Evolutionary conservation across 1,140 invertebrate genomes (phyloP).

Genomic region (Hylaeus volcanicus): DNA sequence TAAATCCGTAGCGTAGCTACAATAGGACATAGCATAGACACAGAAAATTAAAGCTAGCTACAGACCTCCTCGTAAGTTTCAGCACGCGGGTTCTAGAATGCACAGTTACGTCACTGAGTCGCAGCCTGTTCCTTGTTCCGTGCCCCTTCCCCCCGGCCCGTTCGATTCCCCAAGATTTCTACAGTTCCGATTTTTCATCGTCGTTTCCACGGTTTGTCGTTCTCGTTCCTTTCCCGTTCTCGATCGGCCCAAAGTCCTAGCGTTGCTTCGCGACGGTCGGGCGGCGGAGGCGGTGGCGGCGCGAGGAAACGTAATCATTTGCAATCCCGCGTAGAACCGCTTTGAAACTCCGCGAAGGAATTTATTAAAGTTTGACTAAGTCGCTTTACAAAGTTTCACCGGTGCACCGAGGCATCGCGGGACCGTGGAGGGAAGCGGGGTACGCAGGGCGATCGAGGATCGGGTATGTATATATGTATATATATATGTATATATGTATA

Average conservation of each 20-base stretch:
- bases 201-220: neutral
- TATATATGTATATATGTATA: too few species aligned
- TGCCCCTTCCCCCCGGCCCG: too few species aligned
- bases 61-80: too few species aligned
- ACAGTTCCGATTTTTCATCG: neutral
- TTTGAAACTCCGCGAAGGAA: slow-evolving; percentile 77
- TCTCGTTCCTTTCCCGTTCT: neutral
- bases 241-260: neutral
- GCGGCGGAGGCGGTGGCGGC: neutral
- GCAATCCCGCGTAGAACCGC: slow-evolving; percentile 75
- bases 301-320: slow-evolving; percentile 71
- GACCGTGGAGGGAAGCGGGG: slow-evolving; percentile 23
- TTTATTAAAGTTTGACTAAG: slow-evolving; percentile 79
- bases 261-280: neutral
- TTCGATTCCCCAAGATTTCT: neutral
- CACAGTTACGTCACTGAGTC: too few species aligned
- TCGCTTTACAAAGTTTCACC: slow-evolving; percentile 77
- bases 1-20: too few species aligned
- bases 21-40: too few species aligned
- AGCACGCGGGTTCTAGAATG: too few species aligned
- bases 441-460: slow-evolving; percentile 11
- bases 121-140: too few species aligned
- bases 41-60: too few species aligned
- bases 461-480: neutral
- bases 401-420: slow-evolving; percentile 53